Conservation (phyloP, 1,140 invertebrate genomes). For the Bemisia tabaci region DNA sequence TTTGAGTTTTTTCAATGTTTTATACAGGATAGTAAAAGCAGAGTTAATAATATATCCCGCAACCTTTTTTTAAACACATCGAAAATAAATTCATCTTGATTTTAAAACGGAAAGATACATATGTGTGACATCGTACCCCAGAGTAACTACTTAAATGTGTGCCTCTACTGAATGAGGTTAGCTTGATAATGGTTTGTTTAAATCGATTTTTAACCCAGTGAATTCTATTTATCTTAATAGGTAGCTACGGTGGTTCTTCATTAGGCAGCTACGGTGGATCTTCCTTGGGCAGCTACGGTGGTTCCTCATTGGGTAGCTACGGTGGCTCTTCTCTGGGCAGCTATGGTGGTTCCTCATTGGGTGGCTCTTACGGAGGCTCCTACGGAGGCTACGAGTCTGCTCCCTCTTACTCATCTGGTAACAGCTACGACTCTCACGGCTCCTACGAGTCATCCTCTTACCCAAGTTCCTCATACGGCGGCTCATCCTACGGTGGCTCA, state of each 20-base stretch:
- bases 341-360: not conserved
- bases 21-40: no score
- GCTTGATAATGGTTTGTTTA: no score
- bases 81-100: no score
- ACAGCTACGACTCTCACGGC: not conserved
- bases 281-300: not conserved
- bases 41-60: no score
- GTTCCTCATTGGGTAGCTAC: not conserved
- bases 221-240: no score
- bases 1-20: no score
- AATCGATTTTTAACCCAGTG: no score
- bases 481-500: not conserved
- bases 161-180: no score
- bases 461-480: not conserved
- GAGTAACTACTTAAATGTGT: no score
- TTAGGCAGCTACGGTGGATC: not conserved
- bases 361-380: not conserved
- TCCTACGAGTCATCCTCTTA: not conserved
- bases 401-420: not conserved
- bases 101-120: no score
- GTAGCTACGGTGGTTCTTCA: not conserved
- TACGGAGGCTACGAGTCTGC: not conserved
- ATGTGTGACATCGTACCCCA: no score
- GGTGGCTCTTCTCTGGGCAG: not conserved
- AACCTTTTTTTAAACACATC: no score